Evolutionary conservation across 2,797 vertebrate species (phyloP).

Genomic region (Odontamblyopus lacepedii): DNA sequence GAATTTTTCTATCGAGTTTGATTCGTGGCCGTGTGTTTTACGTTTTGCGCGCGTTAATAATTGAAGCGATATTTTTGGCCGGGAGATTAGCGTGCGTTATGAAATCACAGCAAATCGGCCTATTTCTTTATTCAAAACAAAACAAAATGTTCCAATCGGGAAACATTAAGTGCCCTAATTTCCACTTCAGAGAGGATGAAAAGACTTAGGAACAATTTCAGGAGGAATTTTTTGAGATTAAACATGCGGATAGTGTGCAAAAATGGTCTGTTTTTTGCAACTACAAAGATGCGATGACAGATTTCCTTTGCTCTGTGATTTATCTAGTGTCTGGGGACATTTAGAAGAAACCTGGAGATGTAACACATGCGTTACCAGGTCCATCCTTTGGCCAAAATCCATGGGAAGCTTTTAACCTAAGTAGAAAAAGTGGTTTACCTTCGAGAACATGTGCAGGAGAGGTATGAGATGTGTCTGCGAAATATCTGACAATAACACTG

Average conservation of each 20-base stretch:
- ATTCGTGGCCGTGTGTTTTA: background rate
- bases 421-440: background rate
- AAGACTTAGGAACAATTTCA: constrained; percentile 3
- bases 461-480: constrained; percentile 51
- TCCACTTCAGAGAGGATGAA: background rate
- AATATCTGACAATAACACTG: constrained; percentile 61
- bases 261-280: constrained; percentile 58
- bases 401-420: constrained; percentile 9
- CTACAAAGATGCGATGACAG: constrained; percentile 50
- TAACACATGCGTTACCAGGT: constrained; percentile 20
- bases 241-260: constrained; percentile 31
- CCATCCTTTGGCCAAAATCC: constrained; percentile 8
- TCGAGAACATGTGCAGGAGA: constrained; percentile 16
- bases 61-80: background rate
- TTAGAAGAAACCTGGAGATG: constrained; percentile 29
- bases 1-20: background rate
- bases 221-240: constrained; percentile 31
- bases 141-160: background rate
- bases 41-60: background rate
- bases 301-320: constrained; percentile 38
- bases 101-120: background rate
- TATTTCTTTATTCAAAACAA: constrained; percentile 14
- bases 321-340: constrained; percentile 42
- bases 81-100: background rate
- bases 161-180: background rate